phyloP scores from a whole-genome alignment of 2,888 invertebrate genomes.

The Euplagia quadripunctaria region DNA sequence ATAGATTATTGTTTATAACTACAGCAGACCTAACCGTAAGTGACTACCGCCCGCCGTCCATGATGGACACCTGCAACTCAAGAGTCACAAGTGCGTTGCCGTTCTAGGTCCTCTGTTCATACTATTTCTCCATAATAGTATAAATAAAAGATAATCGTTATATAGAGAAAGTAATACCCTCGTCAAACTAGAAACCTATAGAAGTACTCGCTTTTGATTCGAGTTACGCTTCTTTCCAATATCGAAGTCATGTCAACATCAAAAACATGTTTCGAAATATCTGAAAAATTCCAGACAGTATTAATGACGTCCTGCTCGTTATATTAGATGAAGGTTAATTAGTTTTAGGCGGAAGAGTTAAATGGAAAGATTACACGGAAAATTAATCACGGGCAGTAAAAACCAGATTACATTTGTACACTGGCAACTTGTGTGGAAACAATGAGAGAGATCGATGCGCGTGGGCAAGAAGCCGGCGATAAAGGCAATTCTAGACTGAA shows the following conservation, averaged over 20 bases:
- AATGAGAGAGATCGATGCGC: conserved; percentile 75
- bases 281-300: background rate
- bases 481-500: conserved; percentile 31
- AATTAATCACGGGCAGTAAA: conserved; percentile 57
- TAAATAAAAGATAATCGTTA: background rate
- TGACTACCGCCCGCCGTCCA: too few relatives aligned
- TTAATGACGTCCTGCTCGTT: conserved; percentile 7
- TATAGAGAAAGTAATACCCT: background rate
- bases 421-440: conserved; percentile 56
- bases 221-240: background rate
- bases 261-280: background rate
- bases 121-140: background rate
- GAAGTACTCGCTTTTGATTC: background rate
- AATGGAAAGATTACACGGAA: conserved; percentile 35
- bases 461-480: conserved; percentile 66
- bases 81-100: too few relatives aligned
- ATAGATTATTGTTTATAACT: too few relatives aligned
- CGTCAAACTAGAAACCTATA: background rate
- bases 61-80: too few relatives aligned
- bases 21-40: too few relatives aligned
- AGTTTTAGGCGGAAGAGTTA: conserved; percentile 15
- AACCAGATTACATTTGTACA: conserved; percentile 52
- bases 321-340: conserved; percentile 17
- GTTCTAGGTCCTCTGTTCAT: background rate
- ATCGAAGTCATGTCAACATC: background rate